phyloP scores from a whole-genome alignment of 2,797 vertebrate species.

The Trichosurus vulpecula region DNA sequence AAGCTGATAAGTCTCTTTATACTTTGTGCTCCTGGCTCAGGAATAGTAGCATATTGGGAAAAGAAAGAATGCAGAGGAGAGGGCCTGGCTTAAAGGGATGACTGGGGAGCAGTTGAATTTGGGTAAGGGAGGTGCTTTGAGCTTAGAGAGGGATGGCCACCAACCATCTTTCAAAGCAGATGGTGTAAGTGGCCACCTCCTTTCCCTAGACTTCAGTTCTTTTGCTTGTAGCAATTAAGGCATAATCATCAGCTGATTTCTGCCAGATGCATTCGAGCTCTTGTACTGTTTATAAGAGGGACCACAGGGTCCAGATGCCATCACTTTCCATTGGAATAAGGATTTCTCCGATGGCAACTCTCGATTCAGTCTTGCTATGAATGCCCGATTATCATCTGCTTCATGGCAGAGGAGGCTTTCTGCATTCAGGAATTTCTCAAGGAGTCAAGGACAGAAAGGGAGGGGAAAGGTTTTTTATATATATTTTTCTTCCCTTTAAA shows the following conservation, averaged over 20 bases:
- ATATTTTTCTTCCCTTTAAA: not conserved
- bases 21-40: not conserved
- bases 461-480: not conserved
- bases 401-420: conserved; percentile 32
- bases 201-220: not conserved
- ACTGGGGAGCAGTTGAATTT: not conserved
- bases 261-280: conserved; percentile 38
- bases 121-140: not conserved
- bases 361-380: conserved; percentile 70
- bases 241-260: not conserved
- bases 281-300: conserved; percentile 18
- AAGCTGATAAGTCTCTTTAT: not conserved
- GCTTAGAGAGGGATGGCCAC: not conserved
- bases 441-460: not conserved
- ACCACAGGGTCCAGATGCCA: conserved; percentile 63
- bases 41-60: not conserved
- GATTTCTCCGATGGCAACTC: conserved; percentile 66
- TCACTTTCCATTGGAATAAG: conserved; percentile 75
- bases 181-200: not conserved
- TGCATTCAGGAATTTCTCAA: conserved; percentile 38
- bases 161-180: not conserved
- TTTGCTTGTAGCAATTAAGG: not conserved
- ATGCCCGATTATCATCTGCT: conserved; percentile 40
- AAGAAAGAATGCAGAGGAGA: not conserved
- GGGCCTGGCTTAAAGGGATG: not conserved